Conservation (phyloP, 1,140 invertebrate genomes). For the Centruroides sculpturatus region DNA sequence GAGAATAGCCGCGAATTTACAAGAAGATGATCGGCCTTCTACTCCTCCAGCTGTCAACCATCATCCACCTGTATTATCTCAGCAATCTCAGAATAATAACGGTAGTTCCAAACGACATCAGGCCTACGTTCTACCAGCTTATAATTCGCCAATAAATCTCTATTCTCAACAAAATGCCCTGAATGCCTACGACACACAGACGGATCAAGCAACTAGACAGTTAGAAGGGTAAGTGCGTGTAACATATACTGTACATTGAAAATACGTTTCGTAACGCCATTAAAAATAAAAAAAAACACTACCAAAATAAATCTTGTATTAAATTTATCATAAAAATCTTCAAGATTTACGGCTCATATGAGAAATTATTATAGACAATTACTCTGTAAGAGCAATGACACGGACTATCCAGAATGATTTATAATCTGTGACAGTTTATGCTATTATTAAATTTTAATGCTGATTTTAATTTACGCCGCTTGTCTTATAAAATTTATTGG, state of each 20-base stretch:
- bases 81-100: background rate
- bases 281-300: too few relatives aligned
- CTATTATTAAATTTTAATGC: too few relatives aligned
- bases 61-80: background rate
- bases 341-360: too few relatives aligned
- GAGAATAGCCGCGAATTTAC: constrained; percentile 38
- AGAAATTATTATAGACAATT: too few relatives aligned
- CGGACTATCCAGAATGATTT: too few relatives aligned
- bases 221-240: background rate
- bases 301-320: too few relatives aligned
- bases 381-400: too few relatives aligned
- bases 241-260: background rate
- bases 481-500: too few relatives aligned
- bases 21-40: background rate
- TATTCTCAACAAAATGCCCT: background rate
- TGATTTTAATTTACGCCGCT: too few relatives aligned
- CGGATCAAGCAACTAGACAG: background rate
- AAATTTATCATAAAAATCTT: too few relatives aligned
- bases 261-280: too few relatives aligned
- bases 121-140: background rate
- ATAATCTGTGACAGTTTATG: too few relatives aligned
- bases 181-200: background rate
- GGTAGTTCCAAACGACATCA: background rate
- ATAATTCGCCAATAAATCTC: background rate
- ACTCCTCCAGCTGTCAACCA: background rate